phyloP scores from a whole-genome alignment of 1,140 invertebrate species.

The Paracyclopina nana region DNA sequence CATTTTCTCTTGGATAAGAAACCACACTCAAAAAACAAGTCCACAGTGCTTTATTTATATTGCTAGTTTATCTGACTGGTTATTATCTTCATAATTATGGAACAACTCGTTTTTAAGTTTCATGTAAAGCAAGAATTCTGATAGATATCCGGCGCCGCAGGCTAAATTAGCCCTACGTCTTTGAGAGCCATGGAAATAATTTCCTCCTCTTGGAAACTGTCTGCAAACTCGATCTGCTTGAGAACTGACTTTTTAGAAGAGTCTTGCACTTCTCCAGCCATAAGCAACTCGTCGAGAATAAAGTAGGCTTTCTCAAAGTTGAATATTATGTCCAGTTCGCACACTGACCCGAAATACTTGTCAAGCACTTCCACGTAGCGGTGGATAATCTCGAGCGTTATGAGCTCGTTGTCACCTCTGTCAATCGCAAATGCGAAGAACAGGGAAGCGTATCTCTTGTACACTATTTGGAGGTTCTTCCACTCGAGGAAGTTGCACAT shows the following conservation, averaged over 20 bases:
- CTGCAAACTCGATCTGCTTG: conserved; percentile 33
- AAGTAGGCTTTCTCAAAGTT: conserved; percentile 99
- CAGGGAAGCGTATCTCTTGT: conserved; percentile 96
- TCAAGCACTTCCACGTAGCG: conserved; percentile 95
- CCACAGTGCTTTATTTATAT: too few species aligned
- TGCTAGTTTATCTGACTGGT: too few species aligned
- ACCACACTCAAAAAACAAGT: too few species aligned
- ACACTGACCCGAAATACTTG: conserved; percentile 99
- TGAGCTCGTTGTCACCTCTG: conserved; percentile 86
- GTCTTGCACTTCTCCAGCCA: conserved; percentile 96
- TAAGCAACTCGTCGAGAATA: conserved; percentile 86
- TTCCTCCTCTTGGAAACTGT: conserved; percentile 14
- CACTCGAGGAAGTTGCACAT: conserved; percentile 99
- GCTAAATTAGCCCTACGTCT: conserved; percentile 12
- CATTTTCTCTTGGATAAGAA: too few species aligned
- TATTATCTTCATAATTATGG: too few species aligned
- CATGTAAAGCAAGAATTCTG: too few species aligned
- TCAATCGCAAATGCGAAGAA: conserved; percentile 99
- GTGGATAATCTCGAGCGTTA: conserved; percentile 93
- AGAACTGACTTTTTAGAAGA: conserved; percentile 97
- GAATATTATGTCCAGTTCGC: conserved; percentile 98
- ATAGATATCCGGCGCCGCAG: too few species aligned
- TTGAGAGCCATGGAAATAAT: conserved; percentile 8
- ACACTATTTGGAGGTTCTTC: conserved; percentile 97
- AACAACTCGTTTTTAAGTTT: too few species aligned